Base-by-base conservation (phyloP, 2,888 invertebrate species). In the Argyresthia albistria region DNA sequence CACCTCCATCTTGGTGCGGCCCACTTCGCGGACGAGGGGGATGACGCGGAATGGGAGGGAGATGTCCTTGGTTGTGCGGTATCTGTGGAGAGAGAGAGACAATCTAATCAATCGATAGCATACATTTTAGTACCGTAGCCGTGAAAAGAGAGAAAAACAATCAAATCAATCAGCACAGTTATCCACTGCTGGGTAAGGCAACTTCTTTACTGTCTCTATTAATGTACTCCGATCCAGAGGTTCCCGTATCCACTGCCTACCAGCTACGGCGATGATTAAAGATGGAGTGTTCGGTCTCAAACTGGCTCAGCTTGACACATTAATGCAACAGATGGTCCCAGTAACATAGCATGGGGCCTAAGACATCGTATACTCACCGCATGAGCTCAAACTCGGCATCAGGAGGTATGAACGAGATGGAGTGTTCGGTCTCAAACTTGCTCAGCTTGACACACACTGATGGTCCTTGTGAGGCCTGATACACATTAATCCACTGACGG, bases 311-410 rank as follows among this genome's bases (percentile, higher is more conserved):
- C 14, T 10, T 43, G n/a, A 43, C 9, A 12, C 11, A 42, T 11
- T 10, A 11, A 6, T 11, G 1, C 42, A 1, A 10, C n/a, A 25
- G 25, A 2, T 2, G 25, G 25, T 6, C 25, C 6, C 6, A 25
- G 25, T 6, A 25, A 4, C 25, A 2, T 25, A 25, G 25, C 6
- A 25, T 25, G 25, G 25, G 25, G 2, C 6, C 25, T n/a, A n/a
- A 25, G 25, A 25, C 6, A 25, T 25, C 6, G 25, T 25, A 25
- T 2, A 25, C 67, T 72, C 63, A 95, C 93, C 97, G 95, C 99
- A 99, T 99, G 37, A 99, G 91, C 80, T 99, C 99, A 73, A 98
- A 99, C 89, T 99, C 99, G 48, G 99, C 99, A 79, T 99, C 99
- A 0, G 99, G 99, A 55, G 99, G 99, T 72, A 99, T 99, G 89